A percentile compares a stretch with the other conserved stretches of the same genome.
Evolutionary conservation across 2,888 invertebrate species (phyloP).

Genomic region (Pseudolycoriella hygida): DNA sequence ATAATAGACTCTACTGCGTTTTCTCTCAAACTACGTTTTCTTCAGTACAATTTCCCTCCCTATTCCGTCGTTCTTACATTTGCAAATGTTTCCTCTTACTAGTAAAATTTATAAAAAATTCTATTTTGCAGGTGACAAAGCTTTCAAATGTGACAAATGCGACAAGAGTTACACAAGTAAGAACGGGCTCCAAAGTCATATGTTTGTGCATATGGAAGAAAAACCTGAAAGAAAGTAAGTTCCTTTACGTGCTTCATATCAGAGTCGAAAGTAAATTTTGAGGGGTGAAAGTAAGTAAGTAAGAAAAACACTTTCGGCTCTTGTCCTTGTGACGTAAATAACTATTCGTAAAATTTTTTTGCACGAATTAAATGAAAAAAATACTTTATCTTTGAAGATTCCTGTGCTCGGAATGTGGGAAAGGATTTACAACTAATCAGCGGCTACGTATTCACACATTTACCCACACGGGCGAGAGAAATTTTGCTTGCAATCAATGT

Average conservation of each 20-base stretch:
- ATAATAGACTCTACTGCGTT: no score
- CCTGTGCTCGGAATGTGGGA: slow-evolving; percentile 12
- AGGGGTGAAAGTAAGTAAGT: no score
- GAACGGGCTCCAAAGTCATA: slow-evolving; percentile 16
- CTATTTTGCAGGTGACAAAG: slow-evolving; percentile 8
- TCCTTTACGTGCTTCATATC: no score
- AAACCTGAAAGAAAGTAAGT: slow-evolving; percentile 6
- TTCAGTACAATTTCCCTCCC: no score
- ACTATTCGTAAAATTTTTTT: not conserved
- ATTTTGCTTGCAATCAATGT: slow-evolving; percentile 18
- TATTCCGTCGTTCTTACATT: no score
- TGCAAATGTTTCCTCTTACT: no score
- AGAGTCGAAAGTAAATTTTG: no score
- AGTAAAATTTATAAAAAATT: no score
- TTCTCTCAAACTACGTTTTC: no score
- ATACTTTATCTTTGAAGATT: slow-evolving; percentile 8
- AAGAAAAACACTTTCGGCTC: not conserved
- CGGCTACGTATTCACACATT: slow-evolving; percentile 15
- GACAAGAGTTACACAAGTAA: slow-evolving; percentile 17
- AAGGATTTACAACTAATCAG: slow-evolving; percentile 11
- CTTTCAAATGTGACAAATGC: slow-evolving; percentile 17
- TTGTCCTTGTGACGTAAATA: no score
- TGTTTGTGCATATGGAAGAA: slow-evolving; percentile 10
- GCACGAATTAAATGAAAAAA: not conserved
- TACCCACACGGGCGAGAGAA: slow-evolving; percentile 20